Percentiles rank a stretch among this genome's conserved stretches.
Evolutionary conservation across 1,140 invertebrate species (phyloP).

Genomic region (Triops cancriformis): DNA sequence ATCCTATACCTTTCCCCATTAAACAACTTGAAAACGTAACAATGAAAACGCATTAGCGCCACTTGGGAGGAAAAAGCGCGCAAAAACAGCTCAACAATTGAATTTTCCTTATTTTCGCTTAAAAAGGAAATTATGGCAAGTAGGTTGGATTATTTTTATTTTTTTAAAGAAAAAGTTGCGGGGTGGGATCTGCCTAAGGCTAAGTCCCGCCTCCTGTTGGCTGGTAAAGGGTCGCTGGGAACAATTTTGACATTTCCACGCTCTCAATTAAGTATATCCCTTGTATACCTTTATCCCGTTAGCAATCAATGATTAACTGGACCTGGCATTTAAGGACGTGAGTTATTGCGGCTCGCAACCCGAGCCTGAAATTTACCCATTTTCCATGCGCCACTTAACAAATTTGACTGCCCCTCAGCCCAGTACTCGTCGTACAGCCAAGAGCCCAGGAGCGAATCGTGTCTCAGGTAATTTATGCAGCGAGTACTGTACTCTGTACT

Average conservation of each 20-base stretch:
- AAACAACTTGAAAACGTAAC: too few relatives aligned
- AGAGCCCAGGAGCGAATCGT: conserved; percentile 2
- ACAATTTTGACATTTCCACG: not conserved
- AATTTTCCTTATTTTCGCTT: too few relatives aligned
- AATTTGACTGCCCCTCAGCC: too few relatives aligned
- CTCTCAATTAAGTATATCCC: conserved; percentile 7
- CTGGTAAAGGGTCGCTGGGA: not conserved
- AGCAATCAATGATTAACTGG: conserved; percentile 7
- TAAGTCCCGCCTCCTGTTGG: not conserved
- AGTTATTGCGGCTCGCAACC: not conserved
- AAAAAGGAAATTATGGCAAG: too few relatives aligned
- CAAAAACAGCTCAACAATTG: too few relatives aligned
- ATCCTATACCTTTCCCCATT: too few relatives aligned
- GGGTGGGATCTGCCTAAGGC: not conserved
- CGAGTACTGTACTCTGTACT: not conserved
- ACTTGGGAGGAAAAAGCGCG: too few relatives aligned
- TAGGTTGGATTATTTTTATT: too few relatives aligned
- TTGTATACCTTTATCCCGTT: not conserved
- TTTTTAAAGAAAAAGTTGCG: too few relatives aligned
- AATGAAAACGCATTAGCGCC: too few relatives aligned
- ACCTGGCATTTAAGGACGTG: not conserved
- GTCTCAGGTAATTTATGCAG: not conserved
- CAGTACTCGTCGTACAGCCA: not conserved
- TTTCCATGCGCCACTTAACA: not conserved
- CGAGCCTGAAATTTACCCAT: not conserved